Base-by-base conservation (phyloP, 2,113 vertebrate species). In the Ailurus styani region DNA sequence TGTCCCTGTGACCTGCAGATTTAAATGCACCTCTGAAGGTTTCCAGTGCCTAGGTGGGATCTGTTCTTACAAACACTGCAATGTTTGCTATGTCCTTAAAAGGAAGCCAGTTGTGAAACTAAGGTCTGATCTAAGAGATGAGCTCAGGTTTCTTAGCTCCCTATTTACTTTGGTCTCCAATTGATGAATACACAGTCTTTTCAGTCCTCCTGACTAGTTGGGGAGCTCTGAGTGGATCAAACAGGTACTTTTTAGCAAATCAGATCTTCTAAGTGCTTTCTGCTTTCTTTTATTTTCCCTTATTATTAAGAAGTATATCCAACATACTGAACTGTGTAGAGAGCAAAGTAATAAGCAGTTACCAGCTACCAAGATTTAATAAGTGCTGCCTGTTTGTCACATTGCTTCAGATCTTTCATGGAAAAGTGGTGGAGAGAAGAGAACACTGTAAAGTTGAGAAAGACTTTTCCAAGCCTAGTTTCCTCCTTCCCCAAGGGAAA, bases 301-400 rank as follows among this genome's bases (percentile, higher is more conserved):
- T 84, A 66, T 94, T 89, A 57, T 77, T 92, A 93, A 96, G 60
- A 84, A 84, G 60, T 96, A n/a, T 47, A 89, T 68, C 57, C 88
- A 87, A 93, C 13, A 70, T 14, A 40, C 10, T 77, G 52, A 52
- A n/a, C 84, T 83, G 5, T 66, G 14, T 18, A 78, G 55, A 79
- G 13, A 93, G 3, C 14, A 88, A 31, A 37, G 29, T 66, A 85
- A 34, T 27, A 89, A 75, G 90, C 7, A 27, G 25, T 62, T 95
- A 50, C 37, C 23, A 90, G 52, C 1, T 37, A 78, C 25, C 9
- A 31, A 55, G 45, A 29, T 94, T 89, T 87, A 64, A 70, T 34
- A 84, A 77, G 64, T 50, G 42, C 34, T 93, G 29, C 25, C 62
- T 45, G 77, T 86, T 91, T 91, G 34, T 18, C 23, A 31, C 54